Base-by-base conservation (phyloP, 2,797 vertebrate species). In the Amblyopsis hoosieri region DNA sequence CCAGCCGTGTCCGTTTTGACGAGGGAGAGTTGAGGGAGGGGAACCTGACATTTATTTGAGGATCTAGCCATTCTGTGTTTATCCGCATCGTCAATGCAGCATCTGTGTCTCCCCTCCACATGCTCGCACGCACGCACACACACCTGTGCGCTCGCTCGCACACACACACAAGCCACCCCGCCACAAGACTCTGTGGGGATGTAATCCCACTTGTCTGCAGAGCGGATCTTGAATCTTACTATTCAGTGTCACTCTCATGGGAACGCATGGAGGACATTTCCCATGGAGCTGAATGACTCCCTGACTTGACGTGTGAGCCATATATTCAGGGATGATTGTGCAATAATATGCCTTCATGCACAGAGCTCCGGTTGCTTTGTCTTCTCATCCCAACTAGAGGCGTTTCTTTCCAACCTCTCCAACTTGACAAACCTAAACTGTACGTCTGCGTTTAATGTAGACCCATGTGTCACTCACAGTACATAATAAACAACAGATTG, bases 1-100 rank as follows among this genome's bases (percentile, higher is more conserved):
- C 73, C 63, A 58, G 67, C 74, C 65, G 56, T 87, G 89, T 86
- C 79, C 69, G 67, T 85, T 83, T 70, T 14, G 37, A 57, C 29
- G 47, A 33, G 55, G 50, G 31, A 15, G 10, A 23, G 53, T 10
- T 19, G 52, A 3, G 23, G 6, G 8, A 13, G 5, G 67, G 76
- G 64, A 90, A 89, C 78, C 82, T 79, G 84, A 90, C 77, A 76
- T 87, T 81, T 54, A 57, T 61, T 75, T 4, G 3, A 76, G 78
- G 79, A 80, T 84, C 73, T 73, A 86, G 74, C 77, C 78, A 75
- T 84, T 86, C 84, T 81, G 64, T 67, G 77, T 84, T 89, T 84
- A 87, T 82, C 82, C 82, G 76, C 81, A 75, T 72, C 83, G 85
- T 90, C 85, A 90, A 87, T 89, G 86, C 81, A 85, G 86, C 88